Evolutionary conservation across 2,888 invertebrate species (phyloP).

Genomic region (Tachina fera): DNA sequence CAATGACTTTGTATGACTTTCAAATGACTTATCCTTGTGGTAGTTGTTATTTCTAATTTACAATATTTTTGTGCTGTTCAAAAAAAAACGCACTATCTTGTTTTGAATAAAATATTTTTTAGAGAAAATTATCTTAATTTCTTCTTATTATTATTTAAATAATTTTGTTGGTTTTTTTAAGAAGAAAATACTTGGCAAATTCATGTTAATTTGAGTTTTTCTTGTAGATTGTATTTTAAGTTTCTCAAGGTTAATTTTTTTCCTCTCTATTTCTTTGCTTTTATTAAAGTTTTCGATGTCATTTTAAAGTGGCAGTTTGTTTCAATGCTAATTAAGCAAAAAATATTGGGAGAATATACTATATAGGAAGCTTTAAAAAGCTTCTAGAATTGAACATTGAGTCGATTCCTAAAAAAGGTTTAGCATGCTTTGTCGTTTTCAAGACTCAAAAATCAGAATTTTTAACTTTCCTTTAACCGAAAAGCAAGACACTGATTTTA

Average conservation of each 20-base stretch:
- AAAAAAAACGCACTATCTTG: neutral
- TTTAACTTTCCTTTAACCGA: too few relatives aligned
- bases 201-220: constrained; percentile 41
- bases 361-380: too few relatives aligned
- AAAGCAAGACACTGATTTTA: too few relatives aligned
- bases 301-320: neutral
- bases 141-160: neutral
- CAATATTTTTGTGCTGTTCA: constrained; percentile 7
- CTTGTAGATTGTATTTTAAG: neutral
- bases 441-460: too few relatives aligned
- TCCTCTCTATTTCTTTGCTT: neutral
- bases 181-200: constrained; percentile 5
- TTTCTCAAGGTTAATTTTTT: constrained; percentile 11
- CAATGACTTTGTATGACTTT: constrained; percentile 75
- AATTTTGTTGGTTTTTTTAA: too few relatives aligned
- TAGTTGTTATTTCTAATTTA: constrained; percentile 9
- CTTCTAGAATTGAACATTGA: too few relatives aligned
- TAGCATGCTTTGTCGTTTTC: too few relatives aligned
- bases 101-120: constrained; percentile 21
- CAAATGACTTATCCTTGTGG: constrained; percentile 74
- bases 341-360: too few relatives aligned
- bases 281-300: neutral
- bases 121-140: neutral
- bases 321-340: neutral
- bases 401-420: too few relatives aligned